Conservation (phyloP, 2,113 vertebrate genomes). For the Tichodroma muraria region DNA sequence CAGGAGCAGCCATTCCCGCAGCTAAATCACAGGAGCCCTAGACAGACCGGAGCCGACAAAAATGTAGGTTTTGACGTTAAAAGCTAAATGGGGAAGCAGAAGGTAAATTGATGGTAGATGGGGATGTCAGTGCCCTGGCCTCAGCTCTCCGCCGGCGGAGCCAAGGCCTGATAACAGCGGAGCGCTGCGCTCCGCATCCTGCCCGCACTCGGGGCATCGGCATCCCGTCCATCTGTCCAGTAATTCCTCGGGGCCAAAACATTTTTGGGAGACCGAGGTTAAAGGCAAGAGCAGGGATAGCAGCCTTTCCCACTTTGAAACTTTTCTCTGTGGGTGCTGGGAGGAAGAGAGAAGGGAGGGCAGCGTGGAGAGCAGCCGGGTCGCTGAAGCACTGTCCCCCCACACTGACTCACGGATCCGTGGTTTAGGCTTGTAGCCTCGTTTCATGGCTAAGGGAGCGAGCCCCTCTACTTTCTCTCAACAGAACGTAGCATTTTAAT, state of each 20-base stretch:
- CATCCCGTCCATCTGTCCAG: background rate
- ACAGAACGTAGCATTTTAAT: background rate
- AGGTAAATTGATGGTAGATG: slow-evolving; percentile 80
- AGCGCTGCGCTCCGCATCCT: background rate
- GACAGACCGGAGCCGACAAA: slow-evolving; percentile 87
- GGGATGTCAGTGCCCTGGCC: slow-evolving; percentile 73
- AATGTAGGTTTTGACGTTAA: slow-evolving; percentile 86
- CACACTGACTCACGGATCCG: fast-evolving
- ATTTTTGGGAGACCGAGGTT: background rate
- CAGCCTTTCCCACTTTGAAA: background rate
- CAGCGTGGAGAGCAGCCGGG: background rate
- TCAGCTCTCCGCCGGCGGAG: slow-evolving; percentile 31
- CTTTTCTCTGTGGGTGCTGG: background rate
- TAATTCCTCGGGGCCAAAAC: background rate
- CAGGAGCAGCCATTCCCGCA: slow-evolving; percentile 69
- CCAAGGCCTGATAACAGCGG: slow-evolving; percentile 62
- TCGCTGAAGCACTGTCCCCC: background rate
- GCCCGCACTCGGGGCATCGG: background rate
- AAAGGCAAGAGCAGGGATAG: background rate
- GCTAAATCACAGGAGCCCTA: slow-evolving; percentile 76
- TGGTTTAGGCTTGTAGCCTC: background rate
- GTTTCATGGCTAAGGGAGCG: background rate
- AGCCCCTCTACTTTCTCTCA: background rate
- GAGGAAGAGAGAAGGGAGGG: background rate
- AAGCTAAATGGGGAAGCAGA: slow-evolving; percentile 78